Evolutionary conservation across 2,888 invertebrate species (phyloP).

Genomic region (Drosophila greeni): DNA sequence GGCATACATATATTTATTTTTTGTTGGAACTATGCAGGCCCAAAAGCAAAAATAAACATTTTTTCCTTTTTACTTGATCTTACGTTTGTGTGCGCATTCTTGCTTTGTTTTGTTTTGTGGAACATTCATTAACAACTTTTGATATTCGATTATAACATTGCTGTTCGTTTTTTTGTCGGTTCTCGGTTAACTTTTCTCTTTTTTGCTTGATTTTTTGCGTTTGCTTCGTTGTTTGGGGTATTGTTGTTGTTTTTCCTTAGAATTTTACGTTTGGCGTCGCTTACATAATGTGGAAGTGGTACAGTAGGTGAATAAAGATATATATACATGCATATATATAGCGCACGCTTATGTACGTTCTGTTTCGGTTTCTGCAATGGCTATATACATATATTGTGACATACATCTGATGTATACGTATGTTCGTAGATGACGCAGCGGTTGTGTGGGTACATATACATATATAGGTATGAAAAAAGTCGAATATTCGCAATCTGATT

Average conservation of each 20-base stretch:
- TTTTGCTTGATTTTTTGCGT: slow-evolving; percentile 46
- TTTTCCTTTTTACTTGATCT: slow-evolving; percentile 29
- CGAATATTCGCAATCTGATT: slow-evolving; percentile 30
- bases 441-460: slow-evolving; percentile 29
- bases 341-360: slow-evolving; percentile 22
- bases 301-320: slow-evolving; percentile 68
- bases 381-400: slow-evolving; percentile 29
- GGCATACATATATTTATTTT: slow-evolving; percentile 13
- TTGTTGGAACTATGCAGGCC: slow-evolving; percentile 17
- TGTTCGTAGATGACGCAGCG: slow-evolving; percentile 26
- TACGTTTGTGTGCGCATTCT: slow-evolving; percentile 36
- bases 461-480: slow-evolving; percentile 32
- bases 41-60: slow-evolving; percentile 28
- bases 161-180: slow-evolving; percentile 60
- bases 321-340: slow-evolving; percentile 60
- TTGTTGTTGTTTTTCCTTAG: slow-evolving; percentile 46
- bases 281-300: slow-evolving; percentile 68
- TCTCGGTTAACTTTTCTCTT: slow-evolving; percentile 42
- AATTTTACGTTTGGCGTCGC: slow-evolving; percentile 55
- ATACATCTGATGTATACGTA: slow-evolving; percentile 31
- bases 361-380: slow-evolving; percentile 16
- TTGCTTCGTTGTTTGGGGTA: slow-evolving; percentile 34
- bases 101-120: slow-evolving; percentile 58
- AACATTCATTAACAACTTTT: slow-evolving; percentile 55
- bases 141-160: slow-evolving; percentile 65